These are phyloP conservation scores for Pangasius macronema DNA, from an alignment of 2,797 vertebrate genomes.

Conservation along the genomic window DNA sequence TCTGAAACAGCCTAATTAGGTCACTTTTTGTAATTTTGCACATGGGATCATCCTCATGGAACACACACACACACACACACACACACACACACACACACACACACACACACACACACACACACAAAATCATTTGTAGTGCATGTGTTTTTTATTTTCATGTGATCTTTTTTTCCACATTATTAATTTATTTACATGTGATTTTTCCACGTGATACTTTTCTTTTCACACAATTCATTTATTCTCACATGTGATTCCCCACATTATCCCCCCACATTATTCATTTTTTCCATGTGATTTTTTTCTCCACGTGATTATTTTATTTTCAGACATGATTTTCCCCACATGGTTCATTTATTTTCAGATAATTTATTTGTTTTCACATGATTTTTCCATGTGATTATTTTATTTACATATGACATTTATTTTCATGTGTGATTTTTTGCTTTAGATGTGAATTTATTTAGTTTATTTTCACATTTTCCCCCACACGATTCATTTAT, in stretches of 20 bases:
- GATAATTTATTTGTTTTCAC: neutral
- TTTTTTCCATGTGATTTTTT: neutral
- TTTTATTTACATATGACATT: neutral
- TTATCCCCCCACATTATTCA: neutral
- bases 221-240: neutral
- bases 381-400: neutral
- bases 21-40: neutral
- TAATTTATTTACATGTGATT: neutral
- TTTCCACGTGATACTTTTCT: too few species aligned
- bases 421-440: neutral
- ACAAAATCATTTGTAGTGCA: neutral
- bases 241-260: too few species aligned
- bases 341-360: neutral
- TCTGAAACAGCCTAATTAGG: neutral
- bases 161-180: neutral
- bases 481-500: neutral
- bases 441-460: neutral
- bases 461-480: neutral
- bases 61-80: neutral
- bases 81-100: neutral
- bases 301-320: neutral
- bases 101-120: too few species aligned
- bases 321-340: neutral
- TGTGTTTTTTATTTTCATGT: neutral
- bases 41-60: neutral